phyloP scores from a whole-genome alignment of 2,113 vertebrate species.

The Calidris pygmaea region DNA sequence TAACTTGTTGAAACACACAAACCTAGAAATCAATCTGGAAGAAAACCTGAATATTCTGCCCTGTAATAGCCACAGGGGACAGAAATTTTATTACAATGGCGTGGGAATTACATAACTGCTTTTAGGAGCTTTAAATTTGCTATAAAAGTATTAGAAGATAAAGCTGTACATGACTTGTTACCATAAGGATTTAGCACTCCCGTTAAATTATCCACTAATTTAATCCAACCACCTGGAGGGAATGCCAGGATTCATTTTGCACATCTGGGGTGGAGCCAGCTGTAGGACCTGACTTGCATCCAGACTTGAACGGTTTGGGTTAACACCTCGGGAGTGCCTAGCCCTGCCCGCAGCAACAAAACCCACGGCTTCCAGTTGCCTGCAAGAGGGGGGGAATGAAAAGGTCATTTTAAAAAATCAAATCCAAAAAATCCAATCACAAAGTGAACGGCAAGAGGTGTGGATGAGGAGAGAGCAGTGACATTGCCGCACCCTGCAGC shows the following conservation, averaged over 20 bases:
- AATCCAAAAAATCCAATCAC: neutral
- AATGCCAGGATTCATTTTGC: neutral
- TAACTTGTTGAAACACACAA: neutral
- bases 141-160: neutral
- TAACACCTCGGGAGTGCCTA: neutral
- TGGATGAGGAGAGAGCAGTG: neutral
- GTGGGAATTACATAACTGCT: neutral
- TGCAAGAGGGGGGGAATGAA: neutral
- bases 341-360: neutral
- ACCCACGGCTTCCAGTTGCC: neutral
- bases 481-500: fast-evolving
- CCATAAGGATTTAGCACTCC: neutral
- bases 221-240: neutral
- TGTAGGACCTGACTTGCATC: neutral
- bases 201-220: neutral
- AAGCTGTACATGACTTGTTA: neutral
- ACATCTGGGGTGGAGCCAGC: neutral
- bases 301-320: neutral
- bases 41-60: neutral
- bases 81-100: neutral
- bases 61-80: neutral
- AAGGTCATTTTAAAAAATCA: neutral
- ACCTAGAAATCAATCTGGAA: neutral
- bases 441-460: neutral
- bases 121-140: neutral